These are phyloP conservation scores for Phaenicophaeus curvirostris DNA, from an alignment of 2,797 vertebrate genomes.

Conservation along the genomic window DNA sequence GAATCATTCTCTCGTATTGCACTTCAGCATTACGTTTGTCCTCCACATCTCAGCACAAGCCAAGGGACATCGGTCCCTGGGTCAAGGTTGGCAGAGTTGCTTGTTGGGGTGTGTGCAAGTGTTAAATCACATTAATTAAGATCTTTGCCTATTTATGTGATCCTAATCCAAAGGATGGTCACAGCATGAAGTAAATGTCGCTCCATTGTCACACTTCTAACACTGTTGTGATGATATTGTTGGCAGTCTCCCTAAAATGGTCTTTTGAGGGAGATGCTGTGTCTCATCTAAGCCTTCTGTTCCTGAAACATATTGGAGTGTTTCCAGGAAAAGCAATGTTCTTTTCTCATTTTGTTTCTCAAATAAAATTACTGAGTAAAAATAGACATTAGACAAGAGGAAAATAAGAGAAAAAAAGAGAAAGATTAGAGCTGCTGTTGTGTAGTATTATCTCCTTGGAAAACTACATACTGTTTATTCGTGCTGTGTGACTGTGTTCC, in stretches of 20 bases:
- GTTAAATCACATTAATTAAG: background rate
- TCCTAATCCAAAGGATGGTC: background rate
- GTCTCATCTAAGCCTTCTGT: background rate
- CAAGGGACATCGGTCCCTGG: background rate
- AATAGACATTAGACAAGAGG: background rate
- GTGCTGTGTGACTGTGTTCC: background rate
- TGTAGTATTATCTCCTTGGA: background rate
- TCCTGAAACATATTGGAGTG: background rate
- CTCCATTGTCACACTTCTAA: background rate
- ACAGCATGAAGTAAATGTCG: background rate
- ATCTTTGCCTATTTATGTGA: background rate
- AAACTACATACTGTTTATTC: background rate
- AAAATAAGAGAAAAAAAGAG: background rate
- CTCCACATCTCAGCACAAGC: background rate
- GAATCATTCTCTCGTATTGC: background rate
- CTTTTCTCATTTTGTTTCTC: slow-evolving; percentile 8
- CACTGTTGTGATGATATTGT: accelerated
- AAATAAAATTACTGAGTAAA: slow-evolving; percentile 1
- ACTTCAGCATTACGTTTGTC: background rate
- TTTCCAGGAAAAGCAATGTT: background rate
- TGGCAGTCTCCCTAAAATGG: background rate
- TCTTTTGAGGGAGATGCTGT: background rate
- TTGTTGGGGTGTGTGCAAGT: background rate
- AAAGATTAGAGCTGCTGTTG: background rate
- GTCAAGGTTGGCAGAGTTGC: background rate